Evolutionary conservation across 2,797 vertebrate species (phyloP).

Genomic region (Parambassis ranga): DNA sequence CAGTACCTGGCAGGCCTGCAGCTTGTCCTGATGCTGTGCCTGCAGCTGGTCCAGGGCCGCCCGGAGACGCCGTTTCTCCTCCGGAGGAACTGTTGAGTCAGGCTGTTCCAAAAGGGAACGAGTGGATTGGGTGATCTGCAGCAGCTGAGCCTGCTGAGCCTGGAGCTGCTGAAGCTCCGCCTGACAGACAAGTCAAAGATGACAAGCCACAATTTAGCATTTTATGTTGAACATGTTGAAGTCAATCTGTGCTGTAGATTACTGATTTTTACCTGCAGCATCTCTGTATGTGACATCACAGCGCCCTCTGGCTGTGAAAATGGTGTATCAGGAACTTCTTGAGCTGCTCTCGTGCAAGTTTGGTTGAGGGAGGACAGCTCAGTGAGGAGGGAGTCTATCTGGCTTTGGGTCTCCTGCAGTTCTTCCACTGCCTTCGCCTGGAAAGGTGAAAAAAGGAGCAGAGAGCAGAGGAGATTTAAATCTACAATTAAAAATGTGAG

Average conservation of each 20-base stretch:
- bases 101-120: slow-evolving; percentile 90
- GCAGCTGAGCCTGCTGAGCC: slow-evolving; percentile 89
- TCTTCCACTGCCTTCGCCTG: slow-evolving; percentile 93
- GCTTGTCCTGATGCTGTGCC: slow-evolving; percentile 80
- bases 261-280: slow-evolving; percentile 84
- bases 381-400: slow-evolving; percentile 86
- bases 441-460: neutral
- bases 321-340: slow-evolving; percentile 17
- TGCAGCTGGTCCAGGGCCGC: slow-evolving; percentile 83
- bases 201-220: neutral
- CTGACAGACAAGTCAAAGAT: slow-evolving; percentile 64
- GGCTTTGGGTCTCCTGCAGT: slow-evolving; percentile 87
- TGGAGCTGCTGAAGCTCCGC: slow-evolving; percentile 88
- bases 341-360: neutral
- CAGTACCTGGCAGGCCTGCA: slow-evolving; percentile 83
- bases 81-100: slow-evolving; percentile 80
- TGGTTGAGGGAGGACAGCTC: slow-evolving; percentile 64
- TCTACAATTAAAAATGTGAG: too few species aligned
- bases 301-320: slow-evolving; percentile 65
- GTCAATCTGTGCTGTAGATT: rapidly evolving
- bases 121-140: slow-evolving; percentile 86
- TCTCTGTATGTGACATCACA: slow-evolving; percentile 83
- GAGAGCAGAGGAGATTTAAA: neutral
- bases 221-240: neutral
- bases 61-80: slow-evolving; percentile 82